phyloP scores from a whole-genome alignment of 1,140 invertebrate species.

The Matsumurasca onukii region DNA sequence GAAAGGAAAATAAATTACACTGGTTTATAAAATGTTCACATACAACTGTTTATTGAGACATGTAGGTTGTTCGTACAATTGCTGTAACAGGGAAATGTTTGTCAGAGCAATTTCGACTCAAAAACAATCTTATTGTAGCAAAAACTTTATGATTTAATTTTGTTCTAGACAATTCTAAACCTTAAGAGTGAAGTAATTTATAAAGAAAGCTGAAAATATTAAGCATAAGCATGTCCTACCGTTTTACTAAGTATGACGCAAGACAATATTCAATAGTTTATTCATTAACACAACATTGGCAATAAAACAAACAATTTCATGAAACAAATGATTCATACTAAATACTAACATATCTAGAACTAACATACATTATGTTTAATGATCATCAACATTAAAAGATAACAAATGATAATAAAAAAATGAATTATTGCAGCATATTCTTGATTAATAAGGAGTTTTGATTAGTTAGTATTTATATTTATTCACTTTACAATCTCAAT shows the following conservation, averaged over 20 bases:
- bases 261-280: conserved; percentile 33
- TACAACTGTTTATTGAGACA: conserved; percentile 68
- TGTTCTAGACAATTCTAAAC: conserved; percentile 7
- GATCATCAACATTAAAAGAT: background rate
- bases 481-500: too few relatives aligned
- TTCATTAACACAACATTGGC: conserved; percentile 29
- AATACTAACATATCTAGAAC: conserved; percentile 29
- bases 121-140: conserved; percentile 34
- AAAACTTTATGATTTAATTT: conserved; percentile 20
- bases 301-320: conserved; percentile 20
- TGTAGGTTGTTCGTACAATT: conserved; percentile 46
- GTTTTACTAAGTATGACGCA: conserved; percentile 40
- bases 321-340: conserved; percentile 19
- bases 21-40: conserved; percentile 52
- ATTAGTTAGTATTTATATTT: too few relatives aligned
- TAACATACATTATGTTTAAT: conserved; percentile 20
- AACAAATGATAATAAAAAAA: background rate
- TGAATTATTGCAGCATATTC: conserved; percentile 16
- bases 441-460: conserved; percentile 17
- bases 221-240: conserved; percentile 38
- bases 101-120: conserved; percentile 34
- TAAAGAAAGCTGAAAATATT: conserved; percentile 37
- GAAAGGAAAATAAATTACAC: background rate
- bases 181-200: conserved; percentile 11
- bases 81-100: conserved; percentile 33